Evolutionary conservation across 2,797 vertebrate genomes (phyloP).

Genomic region (Adrianichthys oophorus): DNA sequence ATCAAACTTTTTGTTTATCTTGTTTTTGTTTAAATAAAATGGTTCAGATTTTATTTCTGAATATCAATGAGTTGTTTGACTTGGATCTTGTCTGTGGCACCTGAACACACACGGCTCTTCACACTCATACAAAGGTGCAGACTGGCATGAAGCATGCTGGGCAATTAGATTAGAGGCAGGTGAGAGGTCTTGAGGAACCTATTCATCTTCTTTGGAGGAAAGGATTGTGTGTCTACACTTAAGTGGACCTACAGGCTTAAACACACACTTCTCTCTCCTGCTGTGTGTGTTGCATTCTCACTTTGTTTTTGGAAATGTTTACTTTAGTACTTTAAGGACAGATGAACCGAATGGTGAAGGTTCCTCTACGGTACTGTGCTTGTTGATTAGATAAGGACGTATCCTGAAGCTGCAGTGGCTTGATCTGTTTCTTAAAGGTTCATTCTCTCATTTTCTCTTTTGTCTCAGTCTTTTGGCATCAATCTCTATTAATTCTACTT

Average conservation of each 20-base stretch:
- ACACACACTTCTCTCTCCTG: conserved; percentile 2
- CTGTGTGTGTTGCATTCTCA: conserved; percentile 17
- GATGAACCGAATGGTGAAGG: conserved; percentile 33
- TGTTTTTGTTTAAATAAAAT: conserved; percentile 9
- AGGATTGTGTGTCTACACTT: conserved; percentile 1
- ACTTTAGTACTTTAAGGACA: conserved; percentile 57
- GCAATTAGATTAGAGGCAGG: conserved; percentile 41
- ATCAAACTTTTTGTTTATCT: too few relatives aligned
- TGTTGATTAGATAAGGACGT: conserved; percentile 62
- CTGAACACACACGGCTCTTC: conserved; percentile 22
- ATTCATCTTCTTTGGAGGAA: conserved; percentile 37
- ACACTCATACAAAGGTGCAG: conserved; percentile 7
- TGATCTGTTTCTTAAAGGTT: conserved; percentile 51
- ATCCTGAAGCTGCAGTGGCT: conserved; percentile 54
- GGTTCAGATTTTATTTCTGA: conserved; percentile 42
- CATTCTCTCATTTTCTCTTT: conserved; percentile 11
- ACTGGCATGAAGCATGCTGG: conserved; percentile 48
- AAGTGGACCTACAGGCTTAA: conserved; percentile 9
- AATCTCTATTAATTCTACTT: conserved; percentile 1
- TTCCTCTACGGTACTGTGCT: conserved; percentile 37
- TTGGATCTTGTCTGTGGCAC: conserved; percentile 32
- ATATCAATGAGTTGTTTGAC: conserved; percentile 53
- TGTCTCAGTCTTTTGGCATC: conserved; percentile 9
- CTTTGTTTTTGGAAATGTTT: conserved; percentile 29
- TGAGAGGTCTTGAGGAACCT: conserved; percentile 63